Evolutionary conservation across 2,888 invertebrate species (phyloP).

Genomic region (Phasia obesa): DNA sequence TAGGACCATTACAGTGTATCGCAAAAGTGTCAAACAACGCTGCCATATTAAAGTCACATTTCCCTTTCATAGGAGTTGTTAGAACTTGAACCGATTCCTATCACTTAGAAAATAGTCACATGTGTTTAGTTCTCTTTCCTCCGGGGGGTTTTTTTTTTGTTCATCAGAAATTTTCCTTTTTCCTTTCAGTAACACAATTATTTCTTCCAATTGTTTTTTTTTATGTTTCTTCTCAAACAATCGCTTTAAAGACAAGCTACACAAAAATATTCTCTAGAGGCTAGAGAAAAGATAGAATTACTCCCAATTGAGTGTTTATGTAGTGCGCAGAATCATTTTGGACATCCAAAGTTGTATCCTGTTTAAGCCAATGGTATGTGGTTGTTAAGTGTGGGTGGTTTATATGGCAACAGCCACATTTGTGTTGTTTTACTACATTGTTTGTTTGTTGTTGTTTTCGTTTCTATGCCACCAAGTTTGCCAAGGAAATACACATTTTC

Average conservation of each 20-base stretch:
- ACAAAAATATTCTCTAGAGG: conserved; percentile 37
- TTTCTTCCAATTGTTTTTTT: no score
- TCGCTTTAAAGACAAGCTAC: not conserved
- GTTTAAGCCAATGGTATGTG: conserved; percentile 67
- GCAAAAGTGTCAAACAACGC: no score
- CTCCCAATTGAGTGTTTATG: conserved; percentile 70
- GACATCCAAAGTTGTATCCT: conserved; percentile 55
- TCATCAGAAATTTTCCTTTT: no score
- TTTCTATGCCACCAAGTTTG: conserved; percentile 42
- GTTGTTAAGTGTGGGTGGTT: conserved; percentile 60
- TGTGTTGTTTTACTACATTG: not conserved
- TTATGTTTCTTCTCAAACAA: not conserved
- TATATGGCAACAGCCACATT: conserved; percentile 60
- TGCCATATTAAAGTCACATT: no score
- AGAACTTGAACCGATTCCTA: no score
- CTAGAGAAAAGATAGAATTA: conserved; percentile 11
- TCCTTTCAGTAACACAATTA: no score
- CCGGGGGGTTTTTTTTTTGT: no score
- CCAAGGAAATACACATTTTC: conserved; percentile 73
- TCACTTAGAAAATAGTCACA: no score
- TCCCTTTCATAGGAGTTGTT: no score
- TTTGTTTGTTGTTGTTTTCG: conserved; percentile 13
- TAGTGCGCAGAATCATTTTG: conserved; percentile 72
- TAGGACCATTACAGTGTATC: no score
- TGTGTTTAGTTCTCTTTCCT: no score